Conservation (phyloP, 1,140 invertebrate species). For the Calliopsis andreniformis region DNA sequence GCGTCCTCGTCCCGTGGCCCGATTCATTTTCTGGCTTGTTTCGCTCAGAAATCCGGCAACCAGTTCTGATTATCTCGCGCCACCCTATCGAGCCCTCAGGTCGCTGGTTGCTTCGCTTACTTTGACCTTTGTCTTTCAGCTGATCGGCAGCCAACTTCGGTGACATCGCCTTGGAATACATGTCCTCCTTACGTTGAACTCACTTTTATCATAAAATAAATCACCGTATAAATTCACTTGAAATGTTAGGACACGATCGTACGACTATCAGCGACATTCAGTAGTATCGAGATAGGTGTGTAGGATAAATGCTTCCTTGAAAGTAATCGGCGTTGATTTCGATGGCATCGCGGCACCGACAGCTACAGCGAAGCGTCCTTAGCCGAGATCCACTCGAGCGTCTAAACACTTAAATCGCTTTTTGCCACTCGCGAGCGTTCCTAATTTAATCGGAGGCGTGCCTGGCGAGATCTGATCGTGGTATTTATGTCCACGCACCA, state of each 20-base stretch:
- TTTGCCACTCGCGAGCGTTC: constrained; percentile 54
- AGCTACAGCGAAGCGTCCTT: constrained; percentile 36
- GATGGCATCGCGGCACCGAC: constrained; percentile 1
- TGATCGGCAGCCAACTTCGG: background rate
- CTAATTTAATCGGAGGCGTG: constrained; percentile 68
- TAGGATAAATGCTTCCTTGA: background rate
- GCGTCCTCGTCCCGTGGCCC: background rate
- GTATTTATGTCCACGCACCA: constrained; percentile 65
- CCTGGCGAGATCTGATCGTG: constrained; percentile 59
- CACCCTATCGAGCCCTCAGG: background rate
- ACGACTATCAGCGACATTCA: no score
- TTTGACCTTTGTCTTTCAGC: background rate
- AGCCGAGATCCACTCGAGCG: constrained; percentile 26
- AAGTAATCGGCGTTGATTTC: constrained; percentile 21
- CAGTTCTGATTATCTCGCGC: constrained; percentile 31
- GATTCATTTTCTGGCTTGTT: constrained; percentile 25
- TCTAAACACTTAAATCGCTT: constrained; percentile 61
- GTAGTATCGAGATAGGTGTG: background rate
- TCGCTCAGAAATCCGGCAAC: background rate
- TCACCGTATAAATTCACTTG: no score
- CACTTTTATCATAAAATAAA: no score
- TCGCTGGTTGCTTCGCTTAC: background rate
- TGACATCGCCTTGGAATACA: background rate
- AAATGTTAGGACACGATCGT: no score
- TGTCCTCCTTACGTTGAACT: no score